These are phyloP conservation scores for Polydrusus pterygomalis DNA, from an alignment of 2,888 invertebrate genomes.

Conservation along the genomic window DNA sequence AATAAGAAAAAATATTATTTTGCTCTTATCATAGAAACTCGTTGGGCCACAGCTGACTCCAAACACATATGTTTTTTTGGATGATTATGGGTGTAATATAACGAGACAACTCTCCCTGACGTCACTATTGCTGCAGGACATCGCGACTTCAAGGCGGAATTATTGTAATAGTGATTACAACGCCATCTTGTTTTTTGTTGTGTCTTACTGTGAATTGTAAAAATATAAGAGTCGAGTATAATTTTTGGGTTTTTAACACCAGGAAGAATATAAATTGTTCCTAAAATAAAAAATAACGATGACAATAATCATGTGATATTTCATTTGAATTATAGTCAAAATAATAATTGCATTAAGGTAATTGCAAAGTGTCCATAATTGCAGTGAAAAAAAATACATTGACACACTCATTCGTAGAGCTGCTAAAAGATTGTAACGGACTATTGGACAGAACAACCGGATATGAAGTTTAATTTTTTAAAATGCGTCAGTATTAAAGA, in stretches of 20 bases:
- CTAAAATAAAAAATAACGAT: conserved; percentile 32
- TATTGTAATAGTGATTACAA: conserved; percentile 22
- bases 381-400: no score
- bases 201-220: conserved; percentile 50
- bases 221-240: conserved; percentile 37
- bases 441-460: no score
- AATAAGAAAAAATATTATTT: conserved; percentile 29
- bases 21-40: conserved; percentile 38
- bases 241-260: conserved; percentile 44
- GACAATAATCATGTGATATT: no score
- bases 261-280: conserved; percentile 55
- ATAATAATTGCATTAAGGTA: no score
- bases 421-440: no score
- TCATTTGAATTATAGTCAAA: no score
- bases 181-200: conserved; percentile 44
- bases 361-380: no score
- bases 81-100: conserved; percentile 57
- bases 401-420: no score
- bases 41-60: conserved; percentile 32
- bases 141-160: conserved; percentile 12
- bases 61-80: conserved; percentile 8
- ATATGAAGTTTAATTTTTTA: no score
- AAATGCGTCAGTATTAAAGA: no score
- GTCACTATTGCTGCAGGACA: conserved; percentile 52
- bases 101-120: conserved; percentile 50